These are phyloP conservation scores for Melanotaenia duboulayi DNA, from an alignment of 2,113 vertebrate species.

Conservation along the genomic window DNA sequence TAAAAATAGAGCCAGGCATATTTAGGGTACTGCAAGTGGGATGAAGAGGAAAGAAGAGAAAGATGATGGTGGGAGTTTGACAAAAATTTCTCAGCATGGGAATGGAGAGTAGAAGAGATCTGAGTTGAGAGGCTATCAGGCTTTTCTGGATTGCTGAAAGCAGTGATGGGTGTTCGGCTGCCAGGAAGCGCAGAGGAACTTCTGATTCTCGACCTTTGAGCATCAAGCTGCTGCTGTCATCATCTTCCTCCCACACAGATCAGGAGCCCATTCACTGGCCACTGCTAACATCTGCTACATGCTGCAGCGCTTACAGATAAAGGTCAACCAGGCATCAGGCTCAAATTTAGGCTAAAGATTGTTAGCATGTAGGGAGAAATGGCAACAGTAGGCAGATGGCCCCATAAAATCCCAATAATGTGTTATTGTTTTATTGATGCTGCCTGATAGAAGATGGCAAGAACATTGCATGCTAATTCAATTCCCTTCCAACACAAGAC, in stretches of 20 bases:
- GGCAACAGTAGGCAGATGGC: not conserved
- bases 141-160: not conserved
- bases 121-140: no score
- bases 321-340: constrained; percentile 1
- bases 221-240: constrained; percentile 20
- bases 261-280: constrained; percentile 33
- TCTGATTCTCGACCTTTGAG: constrained; percentile 18
- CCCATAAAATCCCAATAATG: no score
- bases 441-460: no score
- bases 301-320: constrained; percentile 18
- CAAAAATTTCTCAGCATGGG: constrained; percentile 16
- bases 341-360: not conserved
- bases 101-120: constrained; percentile 6
- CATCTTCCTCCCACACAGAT: constrained; percentile 32
- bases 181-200: constrained; percentile 1
- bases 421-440: no score
- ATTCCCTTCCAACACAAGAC: no score
- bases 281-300: constrained; percentile 44
- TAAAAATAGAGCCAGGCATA: constrained; percentile 53
- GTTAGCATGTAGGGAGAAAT: not conserved
- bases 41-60: constrained; percentile 37
- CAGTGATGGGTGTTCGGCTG: constrained; percentile 9
- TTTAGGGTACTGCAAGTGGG: constrained; percentile 49
- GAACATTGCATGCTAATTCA: no score
- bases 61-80: constrained; percentile 28